Conservation (phyloP, 2,797 vertebrate genomes). For the Ctenopoma multispine region DNA sequence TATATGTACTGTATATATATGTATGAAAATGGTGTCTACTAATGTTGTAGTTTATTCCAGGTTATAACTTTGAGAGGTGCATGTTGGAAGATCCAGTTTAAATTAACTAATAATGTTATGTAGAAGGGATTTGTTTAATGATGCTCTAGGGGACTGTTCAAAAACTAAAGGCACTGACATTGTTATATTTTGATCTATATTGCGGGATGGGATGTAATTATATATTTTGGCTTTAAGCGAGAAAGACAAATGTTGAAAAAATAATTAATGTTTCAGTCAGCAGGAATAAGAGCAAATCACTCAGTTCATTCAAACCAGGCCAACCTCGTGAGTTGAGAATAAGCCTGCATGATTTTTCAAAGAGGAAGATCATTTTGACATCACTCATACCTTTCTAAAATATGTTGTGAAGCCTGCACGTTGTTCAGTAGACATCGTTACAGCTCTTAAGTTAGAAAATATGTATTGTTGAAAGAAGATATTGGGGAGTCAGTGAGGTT, state of each 20-base stretch:
- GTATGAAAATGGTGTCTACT: neutral
- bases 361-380: slow-evolving; percentile 19
- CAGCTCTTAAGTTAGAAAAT: neutral
- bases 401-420: neutral
- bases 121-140: slow-evolving; percentile 14
- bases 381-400: slow-evolving; percentile 9
- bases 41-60: neutral
- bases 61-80: neutral
- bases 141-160: neutral
- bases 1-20: too few species aligned
- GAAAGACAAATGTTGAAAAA: neutral
- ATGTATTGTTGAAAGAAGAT: neutral
- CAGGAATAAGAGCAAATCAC: neutral
- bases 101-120: slow-evolving; percentile 6
- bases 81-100: neutral
- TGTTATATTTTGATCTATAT: neutral
- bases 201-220: neutral
- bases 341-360: slow-evolving; percentile 1
- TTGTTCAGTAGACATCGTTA: neutral
- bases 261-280: neutral
- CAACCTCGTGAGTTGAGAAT: neutral
- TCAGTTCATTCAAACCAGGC: neutral
- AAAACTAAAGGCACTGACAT: neutral
- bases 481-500: neutral
- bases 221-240: neutral